Percentiles rank a stretch among this genome's conserved stretches.
Evolutionary conservation across 1,140 invertebrate genomes (phyloP).

Genomic region (Leptopilina clavipes): DNA sequence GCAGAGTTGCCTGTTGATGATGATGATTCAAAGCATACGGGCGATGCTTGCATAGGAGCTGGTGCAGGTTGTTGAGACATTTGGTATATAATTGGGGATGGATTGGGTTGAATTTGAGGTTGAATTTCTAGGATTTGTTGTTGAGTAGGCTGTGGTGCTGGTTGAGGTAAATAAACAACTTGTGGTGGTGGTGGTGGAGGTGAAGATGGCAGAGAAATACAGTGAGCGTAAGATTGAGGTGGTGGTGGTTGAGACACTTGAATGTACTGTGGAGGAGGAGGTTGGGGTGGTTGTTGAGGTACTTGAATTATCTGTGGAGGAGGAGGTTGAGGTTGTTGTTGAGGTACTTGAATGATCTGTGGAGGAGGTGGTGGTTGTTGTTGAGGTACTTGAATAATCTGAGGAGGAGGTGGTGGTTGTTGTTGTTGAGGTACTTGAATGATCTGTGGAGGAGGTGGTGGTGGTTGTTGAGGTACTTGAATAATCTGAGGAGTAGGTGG

Average conservation of each 20-base stretch:
- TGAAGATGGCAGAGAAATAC: no score
- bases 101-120: neutral
- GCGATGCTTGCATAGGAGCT: neutral
- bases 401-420: neutral
- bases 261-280: no score
- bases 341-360: neutral
- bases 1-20: neutral
- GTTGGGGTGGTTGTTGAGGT: neutral
- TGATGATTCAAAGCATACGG: neutral
- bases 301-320: neutral
- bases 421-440: neutral
- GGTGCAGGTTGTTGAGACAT: neutral
- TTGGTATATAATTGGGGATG: neutral
- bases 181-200: neutral
- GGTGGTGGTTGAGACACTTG: neutral
- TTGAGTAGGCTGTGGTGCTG: neutral
- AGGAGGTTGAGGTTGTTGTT: neutral
- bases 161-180: neutral
- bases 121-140: neutral
- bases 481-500: neutral
- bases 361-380: neutral
- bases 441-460: neutral
- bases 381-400: no score
- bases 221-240: neutral
- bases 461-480: neutral